These are phyloP conservation scores for Camptogramma bilineatum DNA, from an alignment of 2,888 invertebrate species.

Conservation along the genomic window DNA sequence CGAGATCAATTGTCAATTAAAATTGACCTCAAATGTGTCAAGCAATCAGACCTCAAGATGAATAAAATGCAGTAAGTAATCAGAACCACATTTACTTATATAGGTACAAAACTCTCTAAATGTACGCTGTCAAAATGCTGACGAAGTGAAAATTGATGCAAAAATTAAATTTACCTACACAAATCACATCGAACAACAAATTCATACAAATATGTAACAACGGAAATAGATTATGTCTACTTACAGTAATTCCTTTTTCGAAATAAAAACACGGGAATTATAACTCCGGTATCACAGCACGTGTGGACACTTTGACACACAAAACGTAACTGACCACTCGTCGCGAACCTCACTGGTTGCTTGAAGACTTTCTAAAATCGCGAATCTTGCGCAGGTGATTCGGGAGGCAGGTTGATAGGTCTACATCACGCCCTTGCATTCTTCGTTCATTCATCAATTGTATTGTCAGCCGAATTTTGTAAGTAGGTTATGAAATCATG, in stretches of 20 bases:
- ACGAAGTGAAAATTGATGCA: slow-evolving; percentile 40
- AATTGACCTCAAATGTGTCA: slow-evolving; percentile 42
- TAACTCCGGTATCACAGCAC: slow-evolving; percentile 46
- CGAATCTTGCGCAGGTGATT: slow-evolving; percentile 51
- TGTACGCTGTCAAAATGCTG: slow-evolving; percentile 44
- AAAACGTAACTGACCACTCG: slow-evolving; percentile 67
- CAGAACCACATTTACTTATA: slow-evolving; percentile 7
- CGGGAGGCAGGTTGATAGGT: slow-evolving; percentile 35
- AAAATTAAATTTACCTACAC: slow-evolving; percentile 32
- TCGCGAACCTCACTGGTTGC: slow-evolving; percentile 68
- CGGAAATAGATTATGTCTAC: slow-evolving; percentile 18
- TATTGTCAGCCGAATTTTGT: slow-evolving; percentile 7
- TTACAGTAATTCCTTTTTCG: slow-evolving; percentile 37
- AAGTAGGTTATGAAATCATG: background rate
- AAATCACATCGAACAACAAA: background rate
- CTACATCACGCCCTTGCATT: slow-evolving; percentile 28
- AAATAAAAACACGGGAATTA: slow-evolving; percentile 32
- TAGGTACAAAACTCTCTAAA: slow-evolving; percentile 22
- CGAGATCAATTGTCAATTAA: slow-evolving; percentile 48
- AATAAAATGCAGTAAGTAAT: slow-evolving; percentile 25
- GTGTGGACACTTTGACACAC: slow-evolving; percentile 67
- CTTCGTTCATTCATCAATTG: slow-evolving; percentile 15
- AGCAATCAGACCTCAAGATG: slow-evolving; percentile 26
- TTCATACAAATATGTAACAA: background rate
- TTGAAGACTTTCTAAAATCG: slow-evolving; percentile 82